Conservation (phyloP, 2,888 invertebrate genomes). For the Nezara viridula region DNA sequence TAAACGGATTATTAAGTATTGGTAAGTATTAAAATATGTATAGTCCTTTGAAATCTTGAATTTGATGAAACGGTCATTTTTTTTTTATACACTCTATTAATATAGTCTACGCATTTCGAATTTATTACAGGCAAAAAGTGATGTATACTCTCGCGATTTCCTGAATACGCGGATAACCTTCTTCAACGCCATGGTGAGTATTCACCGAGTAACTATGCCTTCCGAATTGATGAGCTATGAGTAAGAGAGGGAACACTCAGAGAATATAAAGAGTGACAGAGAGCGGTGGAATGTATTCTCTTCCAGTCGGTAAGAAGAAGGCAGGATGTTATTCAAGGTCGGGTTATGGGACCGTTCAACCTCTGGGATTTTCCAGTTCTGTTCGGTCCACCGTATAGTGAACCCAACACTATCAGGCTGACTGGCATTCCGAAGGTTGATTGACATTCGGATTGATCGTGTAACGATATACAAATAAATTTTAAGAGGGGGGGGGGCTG, state of each 20-base stretch:
- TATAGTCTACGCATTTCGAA: too few species aligned
- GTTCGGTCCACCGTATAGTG: not conserved
- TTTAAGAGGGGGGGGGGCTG: too few species aligned
- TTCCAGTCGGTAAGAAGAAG: not conserved
- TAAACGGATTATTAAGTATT: too few species aligned
- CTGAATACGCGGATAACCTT: not conserved
- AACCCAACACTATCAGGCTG: too few species aligned
- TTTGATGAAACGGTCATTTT: too few species aligned
- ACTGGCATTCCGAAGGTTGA: too few species aligned
- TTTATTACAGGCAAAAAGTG: not conserved
- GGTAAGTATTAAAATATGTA: too few species aligned
- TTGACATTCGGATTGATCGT: too few species aligned
- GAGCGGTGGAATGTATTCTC: not conserved
- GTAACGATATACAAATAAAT: too few species aligned
- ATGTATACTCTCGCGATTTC: not conserved
- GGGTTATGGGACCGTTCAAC: not conserved
- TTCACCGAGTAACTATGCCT: not conserved
- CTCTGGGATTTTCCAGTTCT: constrained; percentile 2
- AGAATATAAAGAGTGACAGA: constrained; percentile 38
- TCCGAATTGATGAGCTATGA: not conserved
- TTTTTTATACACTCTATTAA: too few species aligned
- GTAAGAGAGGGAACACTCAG: not conserved
- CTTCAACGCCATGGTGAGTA: not conserved
- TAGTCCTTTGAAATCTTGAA: too few species aligned
- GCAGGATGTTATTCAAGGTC: constrained; percentile 11